These are phyloP conservation scores for Bembecia ichneumoniformis DNA, from an alignment of 2,888 invertebrate species.

Conservation along the genomic window DNA sequence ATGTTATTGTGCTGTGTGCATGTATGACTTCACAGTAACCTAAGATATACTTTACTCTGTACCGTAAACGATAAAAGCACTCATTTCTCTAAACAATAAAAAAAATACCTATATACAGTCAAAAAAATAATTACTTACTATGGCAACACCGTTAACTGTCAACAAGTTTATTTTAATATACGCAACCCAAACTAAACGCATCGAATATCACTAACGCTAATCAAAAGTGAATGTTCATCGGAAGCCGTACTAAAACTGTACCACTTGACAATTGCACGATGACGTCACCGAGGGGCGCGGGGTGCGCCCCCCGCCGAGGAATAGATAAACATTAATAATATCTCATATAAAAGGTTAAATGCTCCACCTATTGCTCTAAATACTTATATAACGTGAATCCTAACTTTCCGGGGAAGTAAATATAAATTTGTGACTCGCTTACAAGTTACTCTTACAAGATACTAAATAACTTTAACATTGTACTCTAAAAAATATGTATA, in stretches of 20 bases:
- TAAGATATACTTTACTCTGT: neutral
- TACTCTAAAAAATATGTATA: conserved; percentile 73
- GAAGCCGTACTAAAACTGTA: conserved; percentile 17
- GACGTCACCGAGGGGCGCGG: conserved; percentile 9
- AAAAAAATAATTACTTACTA: conserved; percentile 61
- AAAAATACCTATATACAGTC: conserved; percentile 57
- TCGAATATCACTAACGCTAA: conserved; percentile 56
- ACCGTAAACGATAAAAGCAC: conserved; percentile 27
- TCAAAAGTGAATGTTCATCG: conserved; percentile 24
- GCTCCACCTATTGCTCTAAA: conserved; percentile 63
- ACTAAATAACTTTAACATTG: conserved; percentile 72
- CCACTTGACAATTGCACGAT: conserved; percentile 4
- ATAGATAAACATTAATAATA: conserved; percentile 39
- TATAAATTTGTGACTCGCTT: conserved; percentile 70
- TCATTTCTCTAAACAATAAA: conserved; percentile 50
- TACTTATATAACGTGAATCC: conserved; percentile 61
- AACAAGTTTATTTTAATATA: conserved; percentile 49
- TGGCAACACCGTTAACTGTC: conserved; percentile 68
- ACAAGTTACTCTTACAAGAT: conserved; percentile 56
- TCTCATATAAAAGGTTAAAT: conserved; percentile 65
- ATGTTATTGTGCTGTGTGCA: conserved; percentile 31
- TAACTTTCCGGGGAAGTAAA: conserved; percentile 63
- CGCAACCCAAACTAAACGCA: conserved; percentile 54
- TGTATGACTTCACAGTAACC: neutral
- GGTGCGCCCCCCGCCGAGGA: conserved; percentile 34